A percentile compares a stretch with the other conserved stretches of the same genome.
Evolutionary conservation across 2,888 invertebrate species (phyloP).

Genomic region (Lypha dubia): DNA sequence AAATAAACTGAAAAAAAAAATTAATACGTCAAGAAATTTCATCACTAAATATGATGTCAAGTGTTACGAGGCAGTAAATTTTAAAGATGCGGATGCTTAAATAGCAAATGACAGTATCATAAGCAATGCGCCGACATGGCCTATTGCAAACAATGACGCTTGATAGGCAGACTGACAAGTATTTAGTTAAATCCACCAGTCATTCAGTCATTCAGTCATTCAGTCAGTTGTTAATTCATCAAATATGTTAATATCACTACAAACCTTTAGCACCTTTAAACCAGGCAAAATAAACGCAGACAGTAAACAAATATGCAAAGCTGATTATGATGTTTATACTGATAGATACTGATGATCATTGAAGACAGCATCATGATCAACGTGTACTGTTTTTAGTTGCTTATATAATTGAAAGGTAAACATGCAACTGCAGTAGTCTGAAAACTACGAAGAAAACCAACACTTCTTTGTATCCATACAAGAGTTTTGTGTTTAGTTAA

Average conservation of each 20-base stretch:
- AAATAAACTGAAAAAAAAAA: constrained; percentile 30
- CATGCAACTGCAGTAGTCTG: constrained; percentile 24
- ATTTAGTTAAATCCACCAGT: neutral
- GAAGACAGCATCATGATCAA: constrained; percentile 53
- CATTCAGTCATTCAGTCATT: constrained; percentile 1
- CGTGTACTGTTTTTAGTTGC: constrained; percentile 44
- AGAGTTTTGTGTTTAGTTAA: constrained; percentile 5
- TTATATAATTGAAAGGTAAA: constrained; percentile 66
- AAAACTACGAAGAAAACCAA: constrained; percentile 7
- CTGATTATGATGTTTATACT: constrained; percentile 20
- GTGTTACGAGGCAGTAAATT: constrained; percentile 70
- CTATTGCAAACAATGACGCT: constrained; percentile 1
- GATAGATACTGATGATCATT: constrained; percentile 36
- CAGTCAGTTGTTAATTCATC: constrained; percentile 41
- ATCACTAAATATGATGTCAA: constrained; percentile 60
- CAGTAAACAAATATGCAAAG: constrained; percentile 33
- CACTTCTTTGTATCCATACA: constrained; percentile 12
- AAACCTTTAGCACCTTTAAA: constrained; percentile 62
- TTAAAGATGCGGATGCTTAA: constrained; percentile 63
- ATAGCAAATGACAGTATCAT: constrained; percentile 36
- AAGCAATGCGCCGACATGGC: neutral
- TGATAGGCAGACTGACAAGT: constrained; percentile 1
- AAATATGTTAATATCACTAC: constrained; percentile 61
- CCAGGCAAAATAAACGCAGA: neutral
- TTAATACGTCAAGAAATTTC: neutral